Conservation (phyloP, 1,140 invertebrate species). For the Philopotamus ludificatus region DNA sequence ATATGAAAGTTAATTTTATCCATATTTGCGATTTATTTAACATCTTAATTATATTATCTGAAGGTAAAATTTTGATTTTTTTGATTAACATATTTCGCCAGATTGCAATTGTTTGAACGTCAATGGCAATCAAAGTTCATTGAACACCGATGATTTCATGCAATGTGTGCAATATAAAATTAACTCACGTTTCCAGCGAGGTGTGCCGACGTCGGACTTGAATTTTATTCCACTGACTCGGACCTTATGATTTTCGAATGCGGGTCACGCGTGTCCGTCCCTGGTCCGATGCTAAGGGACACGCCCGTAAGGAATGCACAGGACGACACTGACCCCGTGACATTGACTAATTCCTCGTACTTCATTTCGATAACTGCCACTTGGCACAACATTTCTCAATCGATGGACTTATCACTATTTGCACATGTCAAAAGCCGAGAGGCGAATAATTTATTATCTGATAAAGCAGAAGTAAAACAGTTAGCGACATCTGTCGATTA, state of each 20-base stretch:
- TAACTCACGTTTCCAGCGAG: conserved; percentile 11
- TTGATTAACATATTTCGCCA: too few species aligned
- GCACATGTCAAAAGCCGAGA: too few species aligned
- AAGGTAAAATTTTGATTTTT: too few species aligned
- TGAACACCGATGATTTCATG: neutral
- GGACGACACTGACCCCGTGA: neutral
- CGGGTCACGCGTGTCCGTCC: conserved; percentile 12
- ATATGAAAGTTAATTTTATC: too few species aligned
- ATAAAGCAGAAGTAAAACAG: too few species aligned
- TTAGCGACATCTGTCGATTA: too few species aligned
- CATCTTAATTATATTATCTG: too few species aligned
- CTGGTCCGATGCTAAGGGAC: neutral
- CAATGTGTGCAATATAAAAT: neutral
- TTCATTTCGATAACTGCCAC: neutral
- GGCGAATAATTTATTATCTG: too few species aligned
- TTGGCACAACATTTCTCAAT: neutral
- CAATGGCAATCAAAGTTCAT: too few species aligned
- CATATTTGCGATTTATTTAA: too few species aligned
- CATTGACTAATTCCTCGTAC: too few species aligned
- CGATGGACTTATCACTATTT: neutral
- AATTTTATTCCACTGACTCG: neutral
- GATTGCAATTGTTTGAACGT: too few species aligned
- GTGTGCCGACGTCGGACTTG: neutral
- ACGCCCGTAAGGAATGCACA: neutral
- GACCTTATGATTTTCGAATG: neutral